Evolutionary conservation across 2,888 invertebrate species (phyloP).

Genomic region (Apomyelois bistriatella): DNA sequence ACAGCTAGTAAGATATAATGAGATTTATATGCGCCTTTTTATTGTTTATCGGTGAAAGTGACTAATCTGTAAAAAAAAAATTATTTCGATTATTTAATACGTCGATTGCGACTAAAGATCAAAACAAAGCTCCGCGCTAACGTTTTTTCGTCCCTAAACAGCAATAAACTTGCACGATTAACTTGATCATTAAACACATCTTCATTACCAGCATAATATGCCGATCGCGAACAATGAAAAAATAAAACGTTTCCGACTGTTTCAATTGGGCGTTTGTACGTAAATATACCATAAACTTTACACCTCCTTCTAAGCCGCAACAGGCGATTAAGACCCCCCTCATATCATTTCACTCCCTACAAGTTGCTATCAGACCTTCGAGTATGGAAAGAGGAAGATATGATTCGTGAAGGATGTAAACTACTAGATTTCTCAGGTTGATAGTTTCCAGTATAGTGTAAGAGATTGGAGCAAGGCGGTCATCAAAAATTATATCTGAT

Average conservation of each 20-base stretch:
- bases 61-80: no score
- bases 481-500: no score
- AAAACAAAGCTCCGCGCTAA: no score
- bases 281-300: slow-evolving; percentile 17
- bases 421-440: no score
- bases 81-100: no score
- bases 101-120: no score
- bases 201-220: background rate
- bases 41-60: no score
- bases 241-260: background rate
- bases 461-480: no score
- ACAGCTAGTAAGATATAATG: no score
- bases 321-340: slow-evolving; percentile 17
- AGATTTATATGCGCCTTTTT: no score
- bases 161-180: background rate
- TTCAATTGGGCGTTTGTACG: slow-evolving; percentile 9
- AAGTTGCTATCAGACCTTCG: slow-evolving; percentile 23
- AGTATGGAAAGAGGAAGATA: background rate
- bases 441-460: no score
- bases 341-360: slow-evolving; percentile 20
- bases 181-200: background rate
- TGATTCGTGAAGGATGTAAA: background rate
- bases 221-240: slow-evolving; percentile 5
- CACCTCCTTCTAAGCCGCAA: slow-evolving; percentile 16
- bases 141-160: no score